phyloP scores from a whole-genome alignment of 2,888 invertebrate species.

The Magallana nippona region DNA sequence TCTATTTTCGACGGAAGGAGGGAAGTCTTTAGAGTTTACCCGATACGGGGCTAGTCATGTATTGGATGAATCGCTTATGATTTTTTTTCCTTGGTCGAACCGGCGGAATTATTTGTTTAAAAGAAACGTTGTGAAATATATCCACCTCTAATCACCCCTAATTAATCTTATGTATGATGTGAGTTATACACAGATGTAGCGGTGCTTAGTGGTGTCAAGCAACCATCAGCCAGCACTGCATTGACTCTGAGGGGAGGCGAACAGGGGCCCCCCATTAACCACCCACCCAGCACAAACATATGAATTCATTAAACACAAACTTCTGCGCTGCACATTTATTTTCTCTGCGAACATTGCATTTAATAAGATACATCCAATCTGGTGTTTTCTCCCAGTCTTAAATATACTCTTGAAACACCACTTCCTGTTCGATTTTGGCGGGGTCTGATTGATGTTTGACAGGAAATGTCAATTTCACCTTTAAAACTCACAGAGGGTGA shows the following conservation, averaged over 20 bases:
- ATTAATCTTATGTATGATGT: slow-evolving; percentile 8
- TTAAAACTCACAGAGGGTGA: background rate
- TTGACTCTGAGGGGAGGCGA: background rate
- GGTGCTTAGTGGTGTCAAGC: background rate
- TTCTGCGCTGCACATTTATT: background rate
- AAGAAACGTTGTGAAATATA: background rate
- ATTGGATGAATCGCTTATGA: slow-evolving; percentile 10
- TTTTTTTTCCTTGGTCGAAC: background rate
- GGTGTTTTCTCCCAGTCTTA: background rate
- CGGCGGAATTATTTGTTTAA: background rate
- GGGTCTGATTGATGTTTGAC: slow-evolving; percentile 16
- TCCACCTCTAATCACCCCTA: slow-evolving; percentile 7
- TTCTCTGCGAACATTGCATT: slow-evolving; percentile 9
- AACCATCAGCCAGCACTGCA: background rate
- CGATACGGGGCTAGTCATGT: no score
- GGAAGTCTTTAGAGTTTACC: background rate
- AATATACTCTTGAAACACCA: background rate
- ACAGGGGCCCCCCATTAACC: background rate
- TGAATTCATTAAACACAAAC: slow-evolving; percentile 21
- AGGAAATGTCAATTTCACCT: background rate
- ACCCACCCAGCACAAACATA: slow-evolving; percentile 25
- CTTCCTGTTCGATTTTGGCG: background rate
- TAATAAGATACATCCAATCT: slow-evolving; percentile 17
- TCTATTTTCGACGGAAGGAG: background rate
- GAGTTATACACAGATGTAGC: background rate